Conservation (phyloP, 2,113 vertebrate genomes). For the Mobula hypostoma region DNA sequence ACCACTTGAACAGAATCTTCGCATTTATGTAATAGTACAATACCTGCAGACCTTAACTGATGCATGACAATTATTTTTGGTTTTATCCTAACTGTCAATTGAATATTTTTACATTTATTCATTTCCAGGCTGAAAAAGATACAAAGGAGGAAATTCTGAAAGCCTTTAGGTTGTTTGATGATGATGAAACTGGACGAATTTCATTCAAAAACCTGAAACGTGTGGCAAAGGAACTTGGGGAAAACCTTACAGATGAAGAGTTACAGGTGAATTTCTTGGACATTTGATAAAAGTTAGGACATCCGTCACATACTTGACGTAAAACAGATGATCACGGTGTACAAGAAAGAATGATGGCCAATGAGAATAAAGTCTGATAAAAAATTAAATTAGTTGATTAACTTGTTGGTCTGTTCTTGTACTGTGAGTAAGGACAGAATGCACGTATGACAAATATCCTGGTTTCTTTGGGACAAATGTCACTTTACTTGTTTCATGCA, state of each 20-base stretch:
- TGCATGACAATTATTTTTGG: neutral
- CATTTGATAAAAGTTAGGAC: neutral
- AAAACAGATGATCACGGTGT: no score
- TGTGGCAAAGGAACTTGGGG: constrained; percentile 82
- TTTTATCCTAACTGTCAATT: neutral
- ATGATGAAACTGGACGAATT: constrained; percentile 87
- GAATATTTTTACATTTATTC: neutral
- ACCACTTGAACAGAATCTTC: neutral
- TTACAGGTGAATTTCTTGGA: constrained; percentile 66
- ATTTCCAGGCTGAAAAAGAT: constrained; percentile 79
- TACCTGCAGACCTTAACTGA: neutral
- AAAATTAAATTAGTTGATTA: neutral
- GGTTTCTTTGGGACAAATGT: neutral
- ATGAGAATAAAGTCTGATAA: neutral
- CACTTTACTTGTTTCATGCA: neutral
- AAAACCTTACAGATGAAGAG: constrained; percentile 85
- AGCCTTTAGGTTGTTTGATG: constrained; percentile 87
- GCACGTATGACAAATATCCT: neutral
- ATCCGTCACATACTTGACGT: no score
- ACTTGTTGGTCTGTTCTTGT: neutral
- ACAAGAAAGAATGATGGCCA: neutral
- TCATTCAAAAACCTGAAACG: constrained; percentile 87
- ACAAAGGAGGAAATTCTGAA: constrained; percentile 90
- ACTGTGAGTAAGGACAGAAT: neutral
- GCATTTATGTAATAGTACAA: neutral